These are phyloP conservation scores for Zaprionus tsacasi DNA, from an alignment of 1,140 invertebrate genomes.

Conservation along the genomic window DNA sequence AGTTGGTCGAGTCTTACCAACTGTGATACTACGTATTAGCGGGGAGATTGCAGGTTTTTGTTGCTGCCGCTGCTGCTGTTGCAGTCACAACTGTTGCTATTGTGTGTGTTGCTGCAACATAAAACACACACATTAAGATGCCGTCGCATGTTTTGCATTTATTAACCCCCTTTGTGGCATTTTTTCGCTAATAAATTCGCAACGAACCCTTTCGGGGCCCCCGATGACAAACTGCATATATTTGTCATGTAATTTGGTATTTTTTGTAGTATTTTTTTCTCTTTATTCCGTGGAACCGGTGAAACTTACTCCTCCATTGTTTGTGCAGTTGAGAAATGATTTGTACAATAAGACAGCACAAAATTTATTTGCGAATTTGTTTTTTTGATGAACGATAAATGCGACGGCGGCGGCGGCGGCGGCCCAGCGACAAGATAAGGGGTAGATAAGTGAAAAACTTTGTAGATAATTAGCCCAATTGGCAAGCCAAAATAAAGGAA, in stretches of 20 bases:
- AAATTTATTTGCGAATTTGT: slow-evolving; percentile 66
- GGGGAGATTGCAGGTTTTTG: not conserved
- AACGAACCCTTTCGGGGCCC: slow-evolving; percentile 29
- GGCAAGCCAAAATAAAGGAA: slow-evolving; percentile 19
- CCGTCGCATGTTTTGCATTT: slow-evolving; percentile 66
- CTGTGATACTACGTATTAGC: slow-evolving; percentile 4
- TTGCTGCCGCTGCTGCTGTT: slow-evolving; percentile 9
- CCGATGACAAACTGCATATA: slow-evolving; percentile 46
- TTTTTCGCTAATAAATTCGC: slow-evolving; percentile 64
- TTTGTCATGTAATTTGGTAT: slow-evolving; percentile 35
- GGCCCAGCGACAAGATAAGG: slow-evolving; percentile 42
- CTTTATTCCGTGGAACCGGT: slow-evolving; percentile 15
- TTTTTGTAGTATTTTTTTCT: slow-evolving; percentile 1
- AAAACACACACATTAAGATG: slow-evolving; percentile 51
- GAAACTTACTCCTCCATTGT: slow-evolving; percentile 61
- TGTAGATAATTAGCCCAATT: slow-evolving; percentile 59
- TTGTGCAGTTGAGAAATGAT: slow-evolving; percentile 57
- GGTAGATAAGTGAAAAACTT: slow-evolving; percentile 20
- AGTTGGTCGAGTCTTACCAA: not conserved
- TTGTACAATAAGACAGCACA: slow-evolving; percentile 48
- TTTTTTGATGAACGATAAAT: slow-evolving; percentile 20
- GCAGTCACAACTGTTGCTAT: slow-evolving; percentile 32
- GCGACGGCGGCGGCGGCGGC: slow-evolving; percentile 5
- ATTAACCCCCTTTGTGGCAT: slow-evolving; percentile 66
- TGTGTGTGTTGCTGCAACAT: slow-evolving; percentile 40